phyloP scores from a whole-genome alignment of 2,113 vertebrate genomes.

The Bombycilla garrulus region DNA sequence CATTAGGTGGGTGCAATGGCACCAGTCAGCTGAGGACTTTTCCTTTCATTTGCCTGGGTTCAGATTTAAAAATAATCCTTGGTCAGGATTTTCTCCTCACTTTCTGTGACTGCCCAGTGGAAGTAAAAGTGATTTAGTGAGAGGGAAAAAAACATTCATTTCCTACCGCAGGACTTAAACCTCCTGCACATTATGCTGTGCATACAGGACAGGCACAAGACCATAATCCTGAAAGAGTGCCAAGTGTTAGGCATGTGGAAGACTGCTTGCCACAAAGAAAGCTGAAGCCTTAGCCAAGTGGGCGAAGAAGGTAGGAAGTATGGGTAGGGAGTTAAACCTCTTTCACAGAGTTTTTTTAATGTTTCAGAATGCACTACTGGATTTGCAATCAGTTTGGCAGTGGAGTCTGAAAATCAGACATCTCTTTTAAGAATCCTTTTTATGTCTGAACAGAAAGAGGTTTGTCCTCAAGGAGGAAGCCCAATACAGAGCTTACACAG shows the following conservation, averaged over 20 bases:
- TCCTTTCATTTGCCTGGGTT: neutral
- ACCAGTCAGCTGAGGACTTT: neutral
- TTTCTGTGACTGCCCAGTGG: neutral
- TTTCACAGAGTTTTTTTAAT: conserved; percentile 46
- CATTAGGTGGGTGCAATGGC: neutral
- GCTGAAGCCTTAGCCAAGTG: neutral
- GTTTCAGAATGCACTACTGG: conserved; percentile 49
- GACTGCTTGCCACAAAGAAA: neutral
- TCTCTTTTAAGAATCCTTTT: conserved; percentile 58
- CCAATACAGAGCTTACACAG: conserved; percentile 30
- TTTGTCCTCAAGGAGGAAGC: conserved; percentile 72
- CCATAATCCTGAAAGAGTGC: neutral
- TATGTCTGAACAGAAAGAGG: conserved; percentile 68
- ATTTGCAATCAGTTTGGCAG: conserved; percentile 62
- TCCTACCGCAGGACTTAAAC: conserved; percentile 10
- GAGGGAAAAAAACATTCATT: conserved; percentile 19
- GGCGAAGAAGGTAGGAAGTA: neutral
- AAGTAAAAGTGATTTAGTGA: conserved; percentile 37
- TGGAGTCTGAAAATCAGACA: conserved; percentile 4
- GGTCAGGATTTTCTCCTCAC: neutral
- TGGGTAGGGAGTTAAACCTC: conserved; percentile 10
- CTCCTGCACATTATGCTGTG: neutral
- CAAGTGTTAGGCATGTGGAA: neutral
- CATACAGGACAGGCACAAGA: neutral
- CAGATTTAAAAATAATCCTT: neutral